These are phyloP conservation scores for Doryteuthis pealeii DNA, from an alignment of 1,140 invertebrate genomes.

Conservation along the genomic window DNA sequence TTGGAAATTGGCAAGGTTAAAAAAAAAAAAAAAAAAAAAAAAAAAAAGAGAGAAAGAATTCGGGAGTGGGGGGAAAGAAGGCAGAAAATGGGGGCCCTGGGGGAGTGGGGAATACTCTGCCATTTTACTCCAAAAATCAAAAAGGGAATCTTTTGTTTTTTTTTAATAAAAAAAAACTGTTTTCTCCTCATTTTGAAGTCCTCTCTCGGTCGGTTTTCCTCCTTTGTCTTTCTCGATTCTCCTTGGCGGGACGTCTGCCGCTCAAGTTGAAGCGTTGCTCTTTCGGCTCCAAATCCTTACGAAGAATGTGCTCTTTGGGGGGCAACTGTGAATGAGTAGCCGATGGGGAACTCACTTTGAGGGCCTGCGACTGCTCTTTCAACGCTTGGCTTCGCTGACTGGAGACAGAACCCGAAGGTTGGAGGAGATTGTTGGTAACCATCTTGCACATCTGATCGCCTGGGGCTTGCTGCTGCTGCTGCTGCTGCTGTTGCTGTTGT, in stretches of 20 bases:
- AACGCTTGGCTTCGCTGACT: background rate
- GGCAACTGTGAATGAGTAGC: background rate
- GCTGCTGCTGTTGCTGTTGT: background rate
- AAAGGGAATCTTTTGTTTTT: too few species aligned
- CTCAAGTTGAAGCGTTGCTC: slow-evolving; percentile 24
- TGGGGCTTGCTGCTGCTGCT: slow-evolving; percentile 14
- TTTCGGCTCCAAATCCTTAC: slow-evolving; percentile 41
- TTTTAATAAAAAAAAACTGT: too few species aligned
- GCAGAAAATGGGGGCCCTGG: too few species aligned
- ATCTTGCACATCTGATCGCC: slow-evolving; percentile 7
- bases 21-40: too few species aligned
- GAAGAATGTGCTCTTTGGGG: slow-evolving; percentile 21
- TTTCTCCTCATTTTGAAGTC: background rate
- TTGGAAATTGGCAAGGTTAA: too few species aligned
- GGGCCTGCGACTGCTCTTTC: slow-evolving; percentile 4
- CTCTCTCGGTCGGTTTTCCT: slow-evolving; percentile 4
- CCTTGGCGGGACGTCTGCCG: slow-evolving; percentile 24
- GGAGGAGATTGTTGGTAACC: background rate
- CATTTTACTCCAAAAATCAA: too few species aligned
- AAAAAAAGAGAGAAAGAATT: too few species aligned
- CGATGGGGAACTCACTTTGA: background rate
- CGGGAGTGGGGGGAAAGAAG: too few species aligned
- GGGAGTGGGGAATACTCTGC: too few species aligned
- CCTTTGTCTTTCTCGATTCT: slow-evolving; percentile 13
- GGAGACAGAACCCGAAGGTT: background rate